Evolutionary conservation across 1,140 invertebrate species (phyloP).

Genomic region (Scaptomyza hsui): DNA sequence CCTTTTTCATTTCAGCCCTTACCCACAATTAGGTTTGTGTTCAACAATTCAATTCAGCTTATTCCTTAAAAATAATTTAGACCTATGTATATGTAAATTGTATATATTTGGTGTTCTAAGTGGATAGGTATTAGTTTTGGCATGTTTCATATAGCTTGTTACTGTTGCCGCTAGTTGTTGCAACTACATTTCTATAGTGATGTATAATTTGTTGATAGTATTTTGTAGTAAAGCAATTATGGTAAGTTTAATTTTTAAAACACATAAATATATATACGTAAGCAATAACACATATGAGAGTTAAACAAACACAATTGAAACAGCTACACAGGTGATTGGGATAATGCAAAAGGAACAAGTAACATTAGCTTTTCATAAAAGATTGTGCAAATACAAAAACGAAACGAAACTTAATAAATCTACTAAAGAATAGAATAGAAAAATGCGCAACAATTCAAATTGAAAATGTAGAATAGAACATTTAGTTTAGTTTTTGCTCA

Average conservation of each 20-base stretch:
- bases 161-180: not conserved
- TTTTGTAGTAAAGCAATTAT: not conserved
- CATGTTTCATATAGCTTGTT: not conserved
- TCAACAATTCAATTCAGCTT: not conserved
- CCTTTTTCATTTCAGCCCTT: too few relatives aligned
- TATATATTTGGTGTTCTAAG: not conserved
- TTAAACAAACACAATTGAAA: slow-evolving; percentile 76
- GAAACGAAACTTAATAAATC: slow-evolving; percentile 16
- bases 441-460: slow-evolving; percentile 82
- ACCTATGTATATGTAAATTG: not conserved
- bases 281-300: slow-evolving; percentile 48
- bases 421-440: slow-evolving; percentile 45
- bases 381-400: slow-evolving; percentile 9
- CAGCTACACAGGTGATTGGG: slow-evolving; percentile 28
- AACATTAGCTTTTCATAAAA: not conserved
- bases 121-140: slow-evolving; percentile 23
- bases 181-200: slow-evolving; percentile 6
- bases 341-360: slow-evolving; percentile 7
- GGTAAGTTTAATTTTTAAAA: not conserved
- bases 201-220: not conserved
- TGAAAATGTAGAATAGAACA: slow-evolving; percentile 57
- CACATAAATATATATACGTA: slow-evolving; percentile 13
- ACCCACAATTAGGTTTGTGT: too few relatives aligned
- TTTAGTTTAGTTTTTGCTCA: slow-evolving; percentile 41
- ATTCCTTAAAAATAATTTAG: not conserved